Evolutionary conservation across 92 coral and sea anemone genomes (phyloP), one percentile per base, ranked within the genome.

Genomic region (Blastomussa wellsi): DNA sequence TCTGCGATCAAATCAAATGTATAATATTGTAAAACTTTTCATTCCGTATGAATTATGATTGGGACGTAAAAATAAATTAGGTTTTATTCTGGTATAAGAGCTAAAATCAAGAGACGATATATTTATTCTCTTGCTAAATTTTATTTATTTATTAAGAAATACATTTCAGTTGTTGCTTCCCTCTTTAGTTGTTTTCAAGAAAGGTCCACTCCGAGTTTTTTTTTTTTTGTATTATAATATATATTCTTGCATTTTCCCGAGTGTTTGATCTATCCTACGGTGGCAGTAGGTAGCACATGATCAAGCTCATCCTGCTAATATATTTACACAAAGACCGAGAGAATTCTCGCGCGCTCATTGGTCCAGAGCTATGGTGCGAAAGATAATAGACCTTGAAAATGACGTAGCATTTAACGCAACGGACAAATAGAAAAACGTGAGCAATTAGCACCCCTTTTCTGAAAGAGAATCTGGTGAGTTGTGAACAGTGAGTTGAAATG

Each of bases 111-210:
- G 74, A 35, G 41, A 20, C n/a, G 41, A 38, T 70, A 70, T 35
- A 37, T 33, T 70, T 70, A 36, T 24, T 70, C 44, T 68, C 44
- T 33, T 35, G 44, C 19, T 37, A 19, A 64, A 0, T 55, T 39
- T 37, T 77, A 77, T 80, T 80, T 80, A 80, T 80, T 44, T n/a
- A 44, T 28, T 20, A 39, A 65, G 38, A 80, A 28, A 28, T 29
- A 66, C 62, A 14, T 28, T 80, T 67, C 22, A 44, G 35, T 80
- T 4, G 29, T 47, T 42, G 24, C 44, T 80, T 2, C 22, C 7
- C 22, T 57, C 24, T 22, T 70, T 33, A n/a, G n/a, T 19, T 67
- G 5, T 9, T 62, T 20, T 24, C 1, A 10, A 24, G 12, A n/a
- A 32, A 24, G 29, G 8, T 62, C 68, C 29, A 24, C 29, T 62